Conservation (phyloP, 2,888 invertebrate species). For the Chaetogeoica ovagalla region DNA sequence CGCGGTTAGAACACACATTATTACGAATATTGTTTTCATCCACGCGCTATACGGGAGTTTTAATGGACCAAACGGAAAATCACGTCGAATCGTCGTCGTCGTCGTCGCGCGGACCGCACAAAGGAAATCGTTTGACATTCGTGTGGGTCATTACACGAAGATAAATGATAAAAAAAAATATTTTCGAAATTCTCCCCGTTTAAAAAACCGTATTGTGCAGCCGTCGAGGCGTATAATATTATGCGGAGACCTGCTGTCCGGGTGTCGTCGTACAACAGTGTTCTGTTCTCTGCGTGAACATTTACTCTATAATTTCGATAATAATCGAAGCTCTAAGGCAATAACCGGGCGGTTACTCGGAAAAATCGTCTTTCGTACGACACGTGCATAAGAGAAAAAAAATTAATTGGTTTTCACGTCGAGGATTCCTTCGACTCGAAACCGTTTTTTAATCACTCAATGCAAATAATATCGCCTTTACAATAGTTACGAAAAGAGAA, state of each 20-base stretch:
- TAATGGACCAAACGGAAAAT: slow-evolving; percentile 34
- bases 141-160: slow-evolving; percentile 44
- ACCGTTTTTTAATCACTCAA: too few relatives aligned
- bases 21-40: too few relatives aligned
- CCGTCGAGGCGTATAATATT: too few relatives aligned
- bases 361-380: too few relatives aligned
- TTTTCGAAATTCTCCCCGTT: slow-evolving; percentile 26
- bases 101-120: neutral
- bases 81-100: slow-evolving; percentile 23
- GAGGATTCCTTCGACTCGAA: too few relatives aligned
- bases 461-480: too few relatives aligned
- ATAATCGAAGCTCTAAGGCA: neutral
- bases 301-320: slow-evolving; percentile 23
- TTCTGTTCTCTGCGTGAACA: slow-evolving; percentile 1
- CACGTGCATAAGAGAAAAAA: too few relatives aligned
- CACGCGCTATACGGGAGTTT: neutral
- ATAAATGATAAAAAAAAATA: slow-evolving; percentile 31
- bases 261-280: too few relatives aligned
- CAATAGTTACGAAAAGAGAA: too few relatives aligned
- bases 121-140: slow-evolving; percentile 27
- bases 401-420: too few relatives aligned
- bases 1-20: neutral
- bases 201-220: slow-evolving; percentile 3
- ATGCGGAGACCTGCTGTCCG: too few relatives aligned
- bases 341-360: too few relatives aligned